A percentile compares a stretch with the other conserved stretches of the same genome.
These are phyloP conservation scores for Malthinus seriepunctatus DNA, from an alignment of 2,888 invertebrate species.

Conservation along the genomic window DNA sequence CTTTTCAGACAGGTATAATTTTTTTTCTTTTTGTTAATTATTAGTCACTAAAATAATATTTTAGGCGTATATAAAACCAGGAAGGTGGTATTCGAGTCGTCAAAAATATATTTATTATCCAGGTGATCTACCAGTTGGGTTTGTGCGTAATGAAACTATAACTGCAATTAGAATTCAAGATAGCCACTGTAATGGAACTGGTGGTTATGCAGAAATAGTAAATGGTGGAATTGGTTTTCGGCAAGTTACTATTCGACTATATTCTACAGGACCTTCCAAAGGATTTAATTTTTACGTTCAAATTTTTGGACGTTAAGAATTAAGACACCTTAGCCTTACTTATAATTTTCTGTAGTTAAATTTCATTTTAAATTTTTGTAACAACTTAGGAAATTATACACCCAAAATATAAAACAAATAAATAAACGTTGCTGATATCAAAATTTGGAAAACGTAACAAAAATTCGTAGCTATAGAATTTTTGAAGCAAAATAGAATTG, in stretches of 20 bases:
- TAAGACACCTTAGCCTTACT: no score
- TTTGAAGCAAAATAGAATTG: no score
- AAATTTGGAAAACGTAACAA: no score
- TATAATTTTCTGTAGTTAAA: no score
- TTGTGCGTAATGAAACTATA: slow-evolving; percentile 44
- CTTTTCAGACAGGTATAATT: slow-evolving; percentile 45
- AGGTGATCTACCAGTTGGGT: slow-evolving; percentile 40
- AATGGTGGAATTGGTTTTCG: slow-evolving; percentile 45
- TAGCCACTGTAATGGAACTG: slow-evolving; percentile 41
- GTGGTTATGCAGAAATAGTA: slow-evolving; percentile 42
- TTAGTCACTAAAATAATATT: slow-evolving; percentile 14
- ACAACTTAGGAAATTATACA: no score
- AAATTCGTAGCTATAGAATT: no score
- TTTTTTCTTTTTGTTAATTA: neutral
- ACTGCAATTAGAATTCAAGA: slow-evolving; percentile 46
- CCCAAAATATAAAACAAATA: no score
- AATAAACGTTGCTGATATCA: no score
- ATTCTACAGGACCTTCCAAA: slow-evolving; percentile 38
- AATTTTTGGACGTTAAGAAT: slow-evolving; percentile 43
- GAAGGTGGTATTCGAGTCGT: slow-evolving; percentile 42
- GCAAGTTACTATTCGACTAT: slow-evolving; percentile 42
- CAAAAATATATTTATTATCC: slow-evolving; percentile 34
- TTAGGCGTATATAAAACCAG: slow-evolving; percentile 42
- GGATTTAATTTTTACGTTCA: slow-evolving; percentile 45
- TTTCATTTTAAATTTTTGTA: no score